Conservation (phyloP, 1,140 invertebrate genomes). For the Drosophila busckii region DNA sequence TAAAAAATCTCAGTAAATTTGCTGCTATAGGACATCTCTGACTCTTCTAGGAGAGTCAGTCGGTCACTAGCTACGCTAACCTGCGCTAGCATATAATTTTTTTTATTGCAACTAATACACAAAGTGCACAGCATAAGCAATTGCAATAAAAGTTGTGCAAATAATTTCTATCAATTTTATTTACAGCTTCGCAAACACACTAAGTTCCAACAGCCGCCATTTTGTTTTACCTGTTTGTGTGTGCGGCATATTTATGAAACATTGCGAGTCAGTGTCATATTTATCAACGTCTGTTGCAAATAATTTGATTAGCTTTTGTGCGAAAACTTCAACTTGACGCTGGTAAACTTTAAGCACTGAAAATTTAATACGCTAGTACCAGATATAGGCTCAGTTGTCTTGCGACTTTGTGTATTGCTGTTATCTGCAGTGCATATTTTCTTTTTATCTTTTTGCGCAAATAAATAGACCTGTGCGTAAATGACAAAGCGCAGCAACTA, state of each 20-base stretch:
- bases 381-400: conserved; percentile 51
- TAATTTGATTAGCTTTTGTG: conserved; percentile 73
- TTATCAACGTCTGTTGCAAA: conserved; percentile 75
- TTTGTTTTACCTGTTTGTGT: conserved; percentile 8
- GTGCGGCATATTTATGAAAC: conserved; percentile 54
- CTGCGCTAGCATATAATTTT: too few species aligned
- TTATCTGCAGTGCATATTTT: conserved; percentile 70
- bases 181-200: conserved; percentile 12
- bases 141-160: conserved; percentile 47
- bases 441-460: conserved; percentile 71
- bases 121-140: conserved; percentile 2
- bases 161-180: conserved; percentile 30
- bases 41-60: too few species aligned
- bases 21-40: too few species aligned
- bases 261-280: conserved; percentile 57
- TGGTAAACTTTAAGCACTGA: conserved; percentile 46
- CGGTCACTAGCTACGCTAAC: too few species aligned
- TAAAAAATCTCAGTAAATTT: too few species aligned
- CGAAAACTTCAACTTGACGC: conserved; percentile 45
- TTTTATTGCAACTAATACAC: too few species aligned
- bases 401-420: conserved; percentile 44
- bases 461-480: conserved; percentile 71
- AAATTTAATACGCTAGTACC: conserved; percentile 45
- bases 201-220: conserved; percentile 18
- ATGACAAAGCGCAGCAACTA: conserved; percentile 70